A percentile compares a stretch with the other conserved stretches of the same genome.
These are phyloP conservation scores for Hipposideros armiger DNA, from an alignment of 2,113 vertebrate species.

Conservation along the genomic window DNA sequence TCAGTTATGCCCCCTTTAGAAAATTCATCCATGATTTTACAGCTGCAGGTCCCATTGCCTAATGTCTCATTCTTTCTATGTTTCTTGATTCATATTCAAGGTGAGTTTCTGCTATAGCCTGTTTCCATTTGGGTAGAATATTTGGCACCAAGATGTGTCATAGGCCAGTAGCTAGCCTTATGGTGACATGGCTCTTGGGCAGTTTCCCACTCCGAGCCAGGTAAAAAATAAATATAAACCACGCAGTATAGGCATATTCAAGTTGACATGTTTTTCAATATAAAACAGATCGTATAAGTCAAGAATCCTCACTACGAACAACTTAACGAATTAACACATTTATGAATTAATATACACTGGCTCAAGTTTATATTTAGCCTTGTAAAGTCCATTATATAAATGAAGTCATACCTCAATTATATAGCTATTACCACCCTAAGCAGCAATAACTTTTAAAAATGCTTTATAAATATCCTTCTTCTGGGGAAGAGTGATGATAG, in stretches of 20 bases:
- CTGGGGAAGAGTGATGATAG: background rate
- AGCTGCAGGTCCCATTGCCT: background rate
- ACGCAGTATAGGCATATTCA: background rate
- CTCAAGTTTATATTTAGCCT: background rate
- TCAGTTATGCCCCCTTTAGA: background rate
- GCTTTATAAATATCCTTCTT: background rate
- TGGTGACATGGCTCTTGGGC: background rate
- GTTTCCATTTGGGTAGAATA: conserved; percentile 6
- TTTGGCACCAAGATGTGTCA: background rate
- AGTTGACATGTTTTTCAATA: background rate
- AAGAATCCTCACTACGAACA: background rate
- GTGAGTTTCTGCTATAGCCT: background rate
- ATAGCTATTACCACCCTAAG: background rate
- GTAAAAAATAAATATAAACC: background rate
- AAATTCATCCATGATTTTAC: background rate
- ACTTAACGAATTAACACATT: background rate
- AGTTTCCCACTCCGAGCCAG: background rate
- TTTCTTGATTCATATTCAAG: conserved; percentile 40
- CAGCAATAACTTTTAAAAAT: conserved; percentile 27
- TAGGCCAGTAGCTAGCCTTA: background rate
- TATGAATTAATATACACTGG: background rate
- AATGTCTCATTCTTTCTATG: background rate
- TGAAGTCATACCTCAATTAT: background rate
- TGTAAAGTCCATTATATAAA: background rate
- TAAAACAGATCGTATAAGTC: background rate